Conservation (phyloP, 2,797 vertebrate species). For the Chelonia mydas region DNA sequence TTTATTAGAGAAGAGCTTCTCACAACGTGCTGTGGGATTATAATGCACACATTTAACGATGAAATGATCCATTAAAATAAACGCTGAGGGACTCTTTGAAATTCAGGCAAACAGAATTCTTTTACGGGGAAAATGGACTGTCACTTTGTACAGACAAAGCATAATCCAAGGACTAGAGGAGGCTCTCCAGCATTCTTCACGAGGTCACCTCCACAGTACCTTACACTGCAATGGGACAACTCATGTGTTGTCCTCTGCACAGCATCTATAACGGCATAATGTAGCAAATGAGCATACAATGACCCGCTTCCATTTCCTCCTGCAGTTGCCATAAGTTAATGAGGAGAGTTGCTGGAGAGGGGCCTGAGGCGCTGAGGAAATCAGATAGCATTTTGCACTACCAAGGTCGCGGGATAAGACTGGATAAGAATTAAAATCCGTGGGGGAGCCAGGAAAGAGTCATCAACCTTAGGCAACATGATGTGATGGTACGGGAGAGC, state of each 20-base stretch:
- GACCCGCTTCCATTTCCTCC: constrained; percentile 2
- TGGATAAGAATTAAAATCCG: neutral
- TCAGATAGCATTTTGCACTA: neutral
- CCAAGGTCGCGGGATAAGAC: neutral
- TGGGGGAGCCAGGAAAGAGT: neutral
- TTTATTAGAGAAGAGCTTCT: neutral
- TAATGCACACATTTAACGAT: neutral
- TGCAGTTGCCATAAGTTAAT: neutral
- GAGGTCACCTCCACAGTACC: neutral
- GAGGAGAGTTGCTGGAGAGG: constrained; percentile 5
- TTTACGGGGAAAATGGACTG: rapidly evolving
- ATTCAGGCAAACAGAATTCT: neutral
- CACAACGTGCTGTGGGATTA: neutral
- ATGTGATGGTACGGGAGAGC: rapidly evolving
- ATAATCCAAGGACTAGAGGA: rapidly evolving
- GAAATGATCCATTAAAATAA: neutral
- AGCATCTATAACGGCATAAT: rapidly evolving
- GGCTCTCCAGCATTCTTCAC: neutral
- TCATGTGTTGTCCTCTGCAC: rapidly evolving
- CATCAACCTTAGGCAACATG: neutral
- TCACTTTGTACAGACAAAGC: neutral
- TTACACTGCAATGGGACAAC: rapidly evolving
- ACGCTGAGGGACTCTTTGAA: neutral
- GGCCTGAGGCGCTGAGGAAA: neutral
- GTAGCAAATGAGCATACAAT: rapidly evolving